Conservation (phyloP, 2,113 vertebrate species). For the Oreochromis spilurus region DNA sequence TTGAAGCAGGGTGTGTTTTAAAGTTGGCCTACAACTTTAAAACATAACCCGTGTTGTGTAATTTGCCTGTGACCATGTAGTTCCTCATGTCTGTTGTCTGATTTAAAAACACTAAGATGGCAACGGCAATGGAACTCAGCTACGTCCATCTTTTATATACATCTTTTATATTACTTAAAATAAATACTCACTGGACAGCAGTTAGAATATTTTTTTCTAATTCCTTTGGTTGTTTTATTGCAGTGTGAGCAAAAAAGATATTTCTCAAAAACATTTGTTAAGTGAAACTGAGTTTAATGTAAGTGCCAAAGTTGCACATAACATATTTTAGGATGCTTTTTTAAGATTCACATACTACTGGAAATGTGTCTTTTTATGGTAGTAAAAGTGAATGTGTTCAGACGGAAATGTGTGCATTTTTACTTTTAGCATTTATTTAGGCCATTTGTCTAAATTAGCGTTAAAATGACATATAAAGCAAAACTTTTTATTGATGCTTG, state of each 20-base stretch:
- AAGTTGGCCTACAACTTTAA: neutral
- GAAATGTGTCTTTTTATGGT: neutral
- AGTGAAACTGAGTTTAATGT: neutral
- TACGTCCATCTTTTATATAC: neutral
- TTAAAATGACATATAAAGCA: neutral
- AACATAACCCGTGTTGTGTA: neutral
- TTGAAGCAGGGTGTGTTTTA: neutral
- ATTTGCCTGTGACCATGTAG: neutral
- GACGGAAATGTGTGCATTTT: neutral
- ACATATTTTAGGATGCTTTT: neutral
- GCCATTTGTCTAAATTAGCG: neutral
- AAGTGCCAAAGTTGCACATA: neutral
- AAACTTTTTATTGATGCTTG: neutral
- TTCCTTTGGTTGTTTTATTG: neutral
- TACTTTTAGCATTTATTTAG: neutral
- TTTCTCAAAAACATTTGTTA: neutral
- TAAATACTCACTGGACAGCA: neutral
- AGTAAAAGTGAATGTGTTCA: neutral
- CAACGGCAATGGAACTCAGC: neutral
- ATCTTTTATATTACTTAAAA: neutral
- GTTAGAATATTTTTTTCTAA: neutral
- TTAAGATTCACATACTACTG: neutral
- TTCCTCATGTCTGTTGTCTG: neutral
- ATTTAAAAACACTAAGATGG: neutral
- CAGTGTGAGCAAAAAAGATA: neutral